Percentiles rank a stretch among this genome's conserved stretches.
Evolutionary conservation across 1,140 invertebrate species (phyloP).

Genomic region (Ericerus pela): DNA sequence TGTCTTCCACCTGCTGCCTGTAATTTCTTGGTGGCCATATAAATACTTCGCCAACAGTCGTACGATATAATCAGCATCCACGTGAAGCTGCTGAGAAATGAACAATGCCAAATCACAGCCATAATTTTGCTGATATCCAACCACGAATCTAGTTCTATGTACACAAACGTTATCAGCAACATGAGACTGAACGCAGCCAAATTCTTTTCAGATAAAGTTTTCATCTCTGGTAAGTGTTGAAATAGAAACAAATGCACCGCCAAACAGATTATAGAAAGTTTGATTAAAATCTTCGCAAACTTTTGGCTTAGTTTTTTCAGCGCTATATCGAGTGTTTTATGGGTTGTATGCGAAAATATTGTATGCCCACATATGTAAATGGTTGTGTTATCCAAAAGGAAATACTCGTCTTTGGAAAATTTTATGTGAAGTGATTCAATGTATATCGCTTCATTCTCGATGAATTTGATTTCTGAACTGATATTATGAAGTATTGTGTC

Average conservation of each 20-base stretch:
- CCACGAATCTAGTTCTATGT: slow-evolving; percentile 33
- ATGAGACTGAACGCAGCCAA: slow-evolving; percentile 35
- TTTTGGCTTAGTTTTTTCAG: not conserved
- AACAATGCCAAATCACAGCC: slow-evolving; percentile 35
- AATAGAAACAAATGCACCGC: slow-evolving; percentile 35
- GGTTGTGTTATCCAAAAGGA: not conserved
- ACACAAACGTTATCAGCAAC: slow-evolving; percentile 33
- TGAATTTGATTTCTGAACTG: not conserved
- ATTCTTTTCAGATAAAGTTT: slow-evolving; percentile 38
- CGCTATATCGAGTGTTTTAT: not conserved
- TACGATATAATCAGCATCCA: slow-evolving; percentile 46
- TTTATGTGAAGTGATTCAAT: not conserved
- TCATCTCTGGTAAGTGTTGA: slow-evolving; percentile 32
- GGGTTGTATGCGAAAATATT: not conserved
- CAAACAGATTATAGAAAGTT: slow-evolving; percentile 32
- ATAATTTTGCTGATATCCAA: slow-evolving; percentile 27
- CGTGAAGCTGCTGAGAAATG: slow-evolving; percentile 39
- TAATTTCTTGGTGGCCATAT: slow-evolving; percentile 35
- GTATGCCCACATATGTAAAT: not conserved
- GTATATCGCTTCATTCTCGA: not conserved
- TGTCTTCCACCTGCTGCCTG: slow-evolving; percentile 31
- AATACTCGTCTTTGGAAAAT: not conserved
- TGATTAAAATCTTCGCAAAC: not conserved
- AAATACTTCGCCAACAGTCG: slow-evolving; percentile 40
- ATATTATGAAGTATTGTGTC: too few relatives aligned